Conservation (phyloP, 2,113 vertebrate species). For the Phalacrocorax pelagicus region DNA sequence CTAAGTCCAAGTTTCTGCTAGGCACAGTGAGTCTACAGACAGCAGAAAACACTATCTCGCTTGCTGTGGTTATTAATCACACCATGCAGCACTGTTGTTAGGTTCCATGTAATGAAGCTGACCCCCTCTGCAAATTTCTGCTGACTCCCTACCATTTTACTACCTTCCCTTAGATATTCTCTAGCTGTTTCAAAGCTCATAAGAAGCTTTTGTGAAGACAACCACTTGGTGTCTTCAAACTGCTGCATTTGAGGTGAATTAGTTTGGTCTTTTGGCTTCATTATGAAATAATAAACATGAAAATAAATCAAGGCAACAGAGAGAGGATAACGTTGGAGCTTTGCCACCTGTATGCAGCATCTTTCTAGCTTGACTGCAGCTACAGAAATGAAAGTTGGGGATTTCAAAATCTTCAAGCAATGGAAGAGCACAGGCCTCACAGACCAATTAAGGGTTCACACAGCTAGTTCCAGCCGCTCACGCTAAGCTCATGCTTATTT, state of each 20-base stretch:
- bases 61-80: not conserved
- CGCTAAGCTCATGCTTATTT: not conserved
- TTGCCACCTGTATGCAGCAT: not conserved
- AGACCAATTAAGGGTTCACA: not conserved
- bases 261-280: not conserved
- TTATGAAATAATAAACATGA: not conserved
- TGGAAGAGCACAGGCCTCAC: not conserved
- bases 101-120: not conserved
- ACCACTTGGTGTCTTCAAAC: not conserved
- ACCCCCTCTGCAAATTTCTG: not conserved
- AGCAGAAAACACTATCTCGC: not conserved
- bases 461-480: not conserved
- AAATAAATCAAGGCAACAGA: constrained; percentile 8
- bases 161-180: not conserved
- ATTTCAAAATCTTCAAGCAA: not conserved
- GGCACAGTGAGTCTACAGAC: not conserved
- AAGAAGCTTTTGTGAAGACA: not conserved
- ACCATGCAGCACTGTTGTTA: not conserved
- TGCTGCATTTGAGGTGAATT: not conserved
- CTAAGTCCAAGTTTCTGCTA: not conserved
- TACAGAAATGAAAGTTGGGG: not conserved
- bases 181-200: not conserved
- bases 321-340: not conserved
- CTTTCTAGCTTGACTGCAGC: not conserved
- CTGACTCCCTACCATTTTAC: not conserved